Evolutionary conservation across 37 sponge, comb jelly and placozoan species (phyloP), one percentile per base, ranked within the genome.

Genomic region (Petrosia ficiformis): DNA sequence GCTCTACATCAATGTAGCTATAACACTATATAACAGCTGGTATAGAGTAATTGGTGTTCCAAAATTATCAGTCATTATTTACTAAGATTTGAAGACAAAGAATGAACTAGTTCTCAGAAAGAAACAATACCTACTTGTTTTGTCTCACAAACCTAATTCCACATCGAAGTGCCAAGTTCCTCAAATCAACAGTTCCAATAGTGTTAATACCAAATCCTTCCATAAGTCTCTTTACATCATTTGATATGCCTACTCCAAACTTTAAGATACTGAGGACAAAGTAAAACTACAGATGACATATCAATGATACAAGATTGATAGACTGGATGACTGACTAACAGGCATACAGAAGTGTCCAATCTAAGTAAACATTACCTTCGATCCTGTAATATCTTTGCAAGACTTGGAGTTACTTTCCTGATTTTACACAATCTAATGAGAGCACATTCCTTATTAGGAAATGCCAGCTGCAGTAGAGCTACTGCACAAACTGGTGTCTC

Each of bases 221-320:
- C 35, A 24, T 31, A 3, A 87, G 57, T 30, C 78, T 71, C 59
- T 43, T 77, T 5, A 58, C 77, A 81, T 87, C 88, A 29, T 72
- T 76, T 5, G 24, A 52, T 35, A 87, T 81, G 34, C 72, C 88
- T 59, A 87, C 88, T 30, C 88, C 88, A 82, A 87, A 82, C 74
- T 87, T 87, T 28, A 87, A 44, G 0, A 81, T 52, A 32, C 88
- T 87, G 44, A n/a, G n/a, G n/a, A n/a, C n/a, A n/a, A n/a, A n/a
- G n/a, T n/a, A n/a, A n/a, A n/a, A n/a, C n/a, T n/a, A n/a, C n/a
- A n/a, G n/a, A n/a, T n/a, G n/a, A 59, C 61, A 59, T 59, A n/a
- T n/a, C n/a, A n/a, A n/a, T n/a, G n/a, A n/a, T n/a, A n/a, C n/a
- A n/a, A n/a, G n/a, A n/a, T n/a, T n/a, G n/a, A n/a, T n/a, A n/a